Base-by-base conservation (phyloP, 2,888 invertebrate species). In the Linyphia triangularis region DNA sequence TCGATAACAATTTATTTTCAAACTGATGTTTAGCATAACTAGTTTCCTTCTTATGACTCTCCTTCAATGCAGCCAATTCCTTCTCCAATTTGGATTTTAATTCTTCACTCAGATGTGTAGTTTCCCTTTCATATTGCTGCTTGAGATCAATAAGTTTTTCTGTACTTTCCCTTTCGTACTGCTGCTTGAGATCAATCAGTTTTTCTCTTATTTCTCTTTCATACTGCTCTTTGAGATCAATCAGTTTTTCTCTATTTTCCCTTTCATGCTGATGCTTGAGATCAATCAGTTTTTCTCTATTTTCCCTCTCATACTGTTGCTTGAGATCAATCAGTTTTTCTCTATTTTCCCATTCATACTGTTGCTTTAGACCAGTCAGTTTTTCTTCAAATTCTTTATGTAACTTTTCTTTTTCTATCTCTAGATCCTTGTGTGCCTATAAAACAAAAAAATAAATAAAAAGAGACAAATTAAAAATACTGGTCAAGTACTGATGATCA, bases 281-380 rank as follows among this genome's bases (percentile, higher is more conserved):
- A n/a, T n/a, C n/a, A n/a, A n/a, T n/a, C n/a, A n/a, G n/a, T n/a
- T n/a, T n/a, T n/a, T n/a, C n/a, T n/a, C n/a, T n/a, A n/a, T n/a
- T n/a, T 57, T 86, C 81, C n/a, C 33, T 57, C 43, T 86, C 86
- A 81, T 59, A 67, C 22, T 57, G 13, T 37, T 67, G 24, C 19
- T 59, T 86, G 2, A 86, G 30, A 19, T n/a, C 22, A 19, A 30
- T 26, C 7, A 75, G 9, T 5, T 65, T 65, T 59, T 81, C 59
- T 40, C 67, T 33, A 59, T n/a, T n/a, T 57, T 86, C 81, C n/a
- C 33, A 43, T 59, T 86, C 86, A 81, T 59, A 67, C 22, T 57
- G 13, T 37, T 67, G 24, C 19, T 59, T 86, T 4, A 86, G 30
- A 19, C 10, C 22, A 19, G 30, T 26, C 7, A 75, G 9, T 5